Conservation (phyloP, 2,888 invertebrate species). For the Venusia cambrica region DNA sequence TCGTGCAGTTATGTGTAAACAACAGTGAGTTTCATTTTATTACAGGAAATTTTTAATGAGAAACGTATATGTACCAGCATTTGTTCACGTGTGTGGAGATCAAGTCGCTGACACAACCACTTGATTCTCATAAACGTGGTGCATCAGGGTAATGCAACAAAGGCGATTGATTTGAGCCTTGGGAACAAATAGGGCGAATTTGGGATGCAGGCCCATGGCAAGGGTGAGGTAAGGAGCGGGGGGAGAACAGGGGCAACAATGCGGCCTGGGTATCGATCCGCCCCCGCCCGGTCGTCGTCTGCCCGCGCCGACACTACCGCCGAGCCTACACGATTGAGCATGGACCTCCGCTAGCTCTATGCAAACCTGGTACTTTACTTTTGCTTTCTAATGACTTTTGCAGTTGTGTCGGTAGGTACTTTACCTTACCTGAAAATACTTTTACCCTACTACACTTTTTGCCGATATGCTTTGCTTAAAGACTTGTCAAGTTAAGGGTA, state of each 20-base stretch:
- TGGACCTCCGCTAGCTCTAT: constrained; percentile 52
- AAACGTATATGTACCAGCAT: too few relatives aligned
- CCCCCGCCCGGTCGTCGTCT: constrained; percentile 59
- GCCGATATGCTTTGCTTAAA: too few relatives aligned
- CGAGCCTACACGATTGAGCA: constrained; percentile 56
- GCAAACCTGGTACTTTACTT: constrained; percentile 71
- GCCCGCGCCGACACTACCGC: constrained; percentile 43
- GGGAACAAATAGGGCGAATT: constrained; percentile 76
- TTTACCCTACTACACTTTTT: too few relatives aligned
- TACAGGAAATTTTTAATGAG: not conserved
- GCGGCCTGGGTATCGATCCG: constrained; percentile 77
- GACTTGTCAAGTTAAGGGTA: too few relatives aligned
- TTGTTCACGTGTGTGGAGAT: constrained; percentile 8
- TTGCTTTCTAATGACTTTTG: constrained; percentile 70
- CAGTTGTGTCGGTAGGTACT: too few relatives aligned
- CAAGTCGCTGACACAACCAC: constrained; percentile 21
- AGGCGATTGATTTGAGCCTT: constrained; percentile 72
- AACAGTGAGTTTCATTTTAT: constrained; percentile 6
- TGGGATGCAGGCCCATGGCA: constrained; percentile 59
- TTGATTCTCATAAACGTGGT: constrained; percentile 37
- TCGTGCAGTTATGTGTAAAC: constrained; percentile 17
- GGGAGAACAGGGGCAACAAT: constrained; percentile 65
- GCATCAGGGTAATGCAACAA: constrained; percentile 72
- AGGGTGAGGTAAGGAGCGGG: constrained; percentile 45
- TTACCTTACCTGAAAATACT: too few relatives aligned